Base-by-base conservation (phyloP, 1,140 invertebrate species). In the Liolophura sinensis region DNA sequence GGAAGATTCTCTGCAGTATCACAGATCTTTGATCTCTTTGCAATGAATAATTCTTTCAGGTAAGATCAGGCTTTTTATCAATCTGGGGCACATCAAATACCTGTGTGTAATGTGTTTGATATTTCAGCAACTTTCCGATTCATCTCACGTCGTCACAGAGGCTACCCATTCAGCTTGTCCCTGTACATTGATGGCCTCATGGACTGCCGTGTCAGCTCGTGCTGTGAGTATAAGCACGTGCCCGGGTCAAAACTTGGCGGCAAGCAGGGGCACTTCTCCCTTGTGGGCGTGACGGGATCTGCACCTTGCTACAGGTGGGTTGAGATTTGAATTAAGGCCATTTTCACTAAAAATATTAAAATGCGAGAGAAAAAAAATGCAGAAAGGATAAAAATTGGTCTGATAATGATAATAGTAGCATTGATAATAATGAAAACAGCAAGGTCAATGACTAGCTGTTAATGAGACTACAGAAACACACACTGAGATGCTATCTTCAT, bases 151-250 rank as follows among this genome's bases (percentile, higher is more conserved):
- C 81, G 84, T 68, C 83, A 84, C 60, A 73, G 78, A 58, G 81
- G 81, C 52, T 85, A 78, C 72, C 84, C 84, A 25, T 86, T 85
- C 74, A 81, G 81, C 64, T 67, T 86, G 63, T 79, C 83, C 0
- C 66, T 86, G 27, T 85, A 83, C 67, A 69, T 85, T 11, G 81
- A 85, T 67, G 80, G 82, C 20, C 63, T 79, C 27, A 67, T 79
- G 40, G 78, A 84, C 70, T 74, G 72, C 48, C 71, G 81, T 46
- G 71, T 86, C 46, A 85, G 82, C 65, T 78, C 79, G 5, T 86
- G 85, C 71, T 86, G 85, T 69, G 85, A 86, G 69, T 84, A 80
- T 62, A 78, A 81, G 56, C 84, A 85, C 67, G 67, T 62, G 18
- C 69, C 73, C 16, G 82, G 82, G 18, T 69, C 68, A 15, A 74